Evolutionary conservation across 2,888 invertebrate genomes (phyloP).

Genomic region (Amphiduros pacificus): DNA sequence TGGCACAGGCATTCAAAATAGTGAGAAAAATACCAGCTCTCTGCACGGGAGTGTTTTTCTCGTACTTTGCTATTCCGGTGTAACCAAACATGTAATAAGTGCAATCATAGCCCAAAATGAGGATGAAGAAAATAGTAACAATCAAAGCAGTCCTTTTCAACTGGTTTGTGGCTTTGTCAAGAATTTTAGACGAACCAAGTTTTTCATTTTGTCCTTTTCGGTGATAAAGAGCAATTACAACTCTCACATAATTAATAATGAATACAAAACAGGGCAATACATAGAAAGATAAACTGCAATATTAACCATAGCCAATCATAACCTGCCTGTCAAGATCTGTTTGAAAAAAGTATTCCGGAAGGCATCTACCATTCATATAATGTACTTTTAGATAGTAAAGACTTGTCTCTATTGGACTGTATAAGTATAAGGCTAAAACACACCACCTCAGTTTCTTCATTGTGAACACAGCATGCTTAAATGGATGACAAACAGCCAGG

Average conservation of each 20-base stretch:
- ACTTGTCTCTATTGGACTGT: background rate
- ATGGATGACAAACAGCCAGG: background rate
- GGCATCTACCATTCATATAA: background rate
- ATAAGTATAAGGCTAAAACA: background rate
- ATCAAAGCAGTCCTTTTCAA: background rate
- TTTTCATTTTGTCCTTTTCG: background rate
- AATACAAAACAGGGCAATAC: background rate
- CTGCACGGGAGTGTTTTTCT: background rate
- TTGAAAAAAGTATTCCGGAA: background rate
- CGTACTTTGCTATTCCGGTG: background rate
- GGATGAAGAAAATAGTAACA: background rate
- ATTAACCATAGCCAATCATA: background rate
- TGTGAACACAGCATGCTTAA: background rate
- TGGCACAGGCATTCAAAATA: background rate
- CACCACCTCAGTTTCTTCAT: background rate
- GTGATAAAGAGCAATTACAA: background rate
- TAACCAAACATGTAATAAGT: background rate
- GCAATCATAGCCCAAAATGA: background rate
- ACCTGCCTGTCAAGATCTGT: background rate
- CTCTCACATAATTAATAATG: background rate
- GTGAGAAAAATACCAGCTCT: background rate
- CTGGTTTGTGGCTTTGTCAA: background rate
- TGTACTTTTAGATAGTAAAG: background rate
- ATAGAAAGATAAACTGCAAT: background rate
- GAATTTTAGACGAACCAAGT: background rate